Conservation (phyloP, 2,113 vertebrate species). For the Takifugu flavidus region DNA sequence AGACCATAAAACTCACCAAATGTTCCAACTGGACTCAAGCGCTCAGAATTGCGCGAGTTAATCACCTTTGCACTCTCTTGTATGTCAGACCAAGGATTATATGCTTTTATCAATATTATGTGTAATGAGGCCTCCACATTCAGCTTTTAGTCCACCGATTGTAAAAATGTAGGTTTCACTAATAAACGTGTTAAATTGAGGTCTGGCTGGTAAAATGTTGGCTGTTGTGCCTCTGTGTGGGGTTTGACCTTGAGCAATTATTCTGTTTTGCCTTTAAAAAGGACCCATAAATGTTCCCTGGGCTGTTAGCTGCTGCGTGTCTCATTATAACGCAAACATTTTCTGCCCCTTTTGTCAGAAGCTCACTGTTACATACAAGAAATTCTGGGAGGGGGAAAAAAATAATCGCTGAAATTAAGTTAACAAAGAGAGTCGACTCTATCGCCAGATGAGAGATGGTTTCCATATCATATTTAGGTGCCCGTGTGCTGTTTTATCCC, state of each 20-base stretch:
- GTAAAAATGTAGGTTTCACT: slow-evolving; percentile 47
- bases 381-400: slow-evolving; percentile 24
- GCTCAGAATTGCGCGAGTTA: slow-evolving; percentile 10
- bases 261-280: slow-evolving; percentile 50
- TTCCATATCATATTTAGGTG: slow-evolving; percentile 64
- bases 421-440: slow-evolving; percentile 66
- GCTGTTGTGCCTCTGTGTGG: slow-evolving; percentile 33
- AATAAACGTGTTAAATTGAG: slow-evolving; percentile 49
- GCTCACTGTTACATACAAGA: slow-evolving; percentile 36
- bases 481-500: slow-evolving; percentile 42
- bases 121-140: slow-evolving; percentile 40
- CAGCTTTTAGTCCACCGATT: slow-evolving; percentile 24
- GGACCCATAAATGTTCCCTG: slow-evolving; percentile 48
- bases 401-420: slow-evolving; percentile 68
- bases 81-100: slow-evolving; percentile 35
- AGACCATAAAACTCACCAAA: slow-evolving; percentile 5
- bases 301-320: slow-evolving; percentile 28
- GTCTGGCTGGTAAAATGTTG: slow-evolving; percentile 35
- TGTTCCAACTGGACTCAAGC: slow-evolving; percentile 4
- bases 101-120: slow-evolving; percentile 45
- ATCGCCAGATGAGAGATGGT: slow-evolving; percentile 62
- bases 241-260: slow-evolving; percentile 45
- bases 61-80: slow-evolving; percentile 28
- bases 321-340: slow-evolving; percentile 7
- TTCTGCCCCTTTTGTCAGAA: slow-evolving; percentile 16